Base-by-base conservation (phyloP, 1,140 invertebrate species). In the Philotrypesis tridentata region DNA sequence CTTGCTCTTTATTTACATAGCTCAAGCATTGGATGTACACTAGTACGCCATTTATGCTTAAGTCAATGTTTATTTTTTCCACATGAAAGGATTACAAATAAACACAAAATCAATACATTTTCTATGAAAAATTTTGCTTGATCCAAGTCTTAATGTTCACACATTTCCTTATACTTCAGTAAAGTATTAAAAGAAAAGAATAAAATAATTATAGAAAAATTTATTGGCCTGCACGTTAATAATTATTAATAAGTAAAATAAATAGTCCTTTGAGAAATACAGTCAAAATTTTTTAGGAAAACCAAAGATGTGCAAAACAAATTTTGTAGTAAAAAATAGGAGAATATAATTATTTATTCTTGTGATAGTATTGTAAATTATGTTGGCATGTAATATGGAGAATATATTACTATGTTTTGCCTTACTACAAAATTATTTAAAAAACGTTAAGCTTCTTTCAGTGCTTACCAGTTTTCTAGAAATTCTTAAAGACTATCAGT, bases 341-440 rank as follows among this genome's bases (percentile, higher is more conserved):
- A 82, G 74, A 76, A 76, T 82, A 77, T n/a, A 27, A 67, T 79
- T 79, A 55, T 74, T 74, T 81, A 81, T 81, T 81, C 48, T 75
- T 71, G 71, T 71, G 27, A 72, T 60, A 81, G 43, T 71, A 82
- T 63, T 70, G 73, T 80, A 74, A 80, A 17, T 21, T 70, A 72
- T 37, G 23, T 23, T 60, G 61, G 6, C 17, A 43, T 23, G 79
- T 80, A 80, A 82, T 82, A 77, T 82, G 9, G 60, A 48, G 65
- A 80, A 60, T 63, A 77, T 77, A 82, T 82, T 82, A 82, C 80
- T 76, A 40, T 6, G 65, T 29, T 37, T 82, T 14, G 5, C 60
- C 31, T 61, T 71, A 72, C 67, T 77, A 81, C 31, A 82, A 77
- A 77, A 71, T 82, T 27, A 82, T 71, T 77, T 70, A 77, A 55